phyloP scores from a whole-genome alignment of 2,888 invertebrate species.

The Zhuqinia jingwanae region DNA sequence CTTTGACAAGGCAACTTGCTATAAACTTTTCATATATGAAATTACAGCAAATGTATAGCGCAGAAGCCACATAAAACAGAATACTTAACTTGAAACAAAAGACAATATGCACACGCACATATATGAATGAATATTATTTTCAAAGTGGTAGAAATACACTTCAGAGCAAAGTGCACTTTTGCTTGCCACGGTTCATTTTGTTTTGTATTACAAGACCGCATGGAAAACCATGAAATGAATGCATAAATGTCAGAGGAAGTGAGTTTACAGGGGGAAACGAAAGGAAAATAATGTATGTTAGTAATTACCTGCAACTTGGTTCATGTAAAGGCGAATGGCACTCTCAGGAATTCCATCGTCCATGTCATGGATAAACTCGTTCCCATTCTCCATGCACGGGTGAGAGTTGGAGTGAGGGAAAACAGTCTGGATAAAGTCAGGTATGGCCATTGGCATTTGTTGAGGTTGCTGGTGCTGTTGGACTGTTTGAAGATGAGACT shows the following conservation, averaged over 20 bases:
- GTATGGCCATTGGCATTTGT: conserved; percentile 75
- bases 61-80: conserved; percentile 1
- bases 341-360: conserved; percentile 67
- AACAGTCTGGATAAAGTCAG: conserved; percentile 76
- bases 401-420: conserved; percentile 65
- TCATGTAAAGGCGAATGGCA: conserved; percentile 79
- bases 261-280: background rate
- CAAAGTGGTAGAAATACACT: background rate
- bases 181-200: background rate
- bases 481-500: conserved; percentile 46
- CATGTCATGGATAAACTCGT: conserved; percentile 58
- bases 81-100: background rate
- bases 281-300: background rate
- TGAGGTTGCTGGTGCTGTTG: conserved; percentile 48
- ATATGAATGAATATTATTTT: conserved; percentile 16
- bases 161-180: background rate
- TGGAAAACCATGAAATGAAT: background rate
- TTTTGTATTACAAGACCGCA: conserved; percentile 4
- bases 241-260: conserved; percentile 31
- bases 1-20: no score
- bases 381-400: conserved; percentile 63
- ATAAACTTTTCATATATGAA: no score
- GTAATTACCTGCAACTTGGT: conserved; percentile 77
- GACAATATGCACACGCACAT: background rate
- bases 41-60: background rate